These are phyloP conservation scores for Drosophila dives DNA, from an alignment of 2,888 invertebrate species.

Conservation along the genomic window DNA sequence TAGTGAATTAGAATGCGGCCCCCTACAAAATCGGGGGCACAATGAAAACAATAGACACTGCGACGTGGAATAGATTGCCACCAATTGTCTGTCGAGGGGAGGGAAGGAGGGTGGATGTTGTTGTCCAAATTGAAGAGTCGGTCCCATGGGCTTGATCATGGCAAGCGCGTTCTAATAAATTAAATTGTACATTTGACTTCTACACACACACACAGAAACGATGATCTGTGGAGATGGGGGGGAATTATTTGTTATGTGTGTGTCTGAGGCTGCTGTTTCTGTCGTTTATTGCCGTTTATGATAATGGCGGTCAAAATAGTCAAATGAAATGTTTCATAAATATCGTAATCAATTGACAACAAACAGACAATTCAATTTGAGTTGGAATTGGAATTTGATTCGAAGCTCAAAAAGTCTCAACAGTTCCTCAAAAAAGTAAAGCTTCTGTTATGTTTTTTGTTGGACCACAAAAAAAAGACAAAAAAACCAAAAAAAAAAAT, in stretches of 20 bases:
- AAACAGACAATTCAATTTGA: slow-evolving; percentile 61
- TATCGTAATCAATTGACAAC: slow-evolving; percentile 80
- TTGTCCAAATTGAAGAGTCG: slow-evolving; percentile 58
- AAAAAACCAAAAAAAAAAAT: background rate
- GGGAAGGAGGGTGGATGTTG: background rate
- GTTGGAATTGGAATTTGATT: slow-evolving; percentile 65
- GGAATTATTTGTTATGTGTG: slow-evolving; percentile 15
- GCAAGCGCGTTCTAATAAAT: slow-evolving; percentile 79
- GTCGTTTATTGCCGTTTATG: slow-evolving; percentile 71
- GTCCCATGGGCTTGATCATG: slow-evolving; percentile 62
- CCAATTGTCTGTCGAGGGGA: slow-evolving; percentile 52
- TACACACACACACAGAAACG: slow-evolving; percentile 15
- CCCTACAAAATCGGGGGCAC: slow-evolving; percentile 26
- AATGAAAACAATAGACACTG: slow-evolving; percentile 53
- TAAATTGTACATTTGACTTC: slow-evolving; percentile 81
- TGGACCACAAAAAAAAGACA: slow-evolving; percentile 5
- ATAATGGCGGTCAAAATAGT: slow-evolving; percentile 84
- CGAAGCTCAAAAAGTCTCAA: slow-evolving; percentile 6
- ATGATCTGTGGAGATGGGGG: slow-evolving; percentile 9
- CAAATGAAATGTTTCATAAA: slow-evolving; percentile 83
- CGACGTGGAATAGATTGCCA: slow-evolving; percentile 55
- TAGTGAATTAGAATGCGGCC: slow-evolving; percentile 33
- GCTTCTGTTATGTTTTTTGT: slow-evolving; percentile 59
- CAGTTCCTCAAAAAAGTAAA: slow-evolving; percentile 29
- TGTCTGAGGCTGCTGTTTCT: slow-evolving; percentile 35